These are phyloP conservation scores for Chymomyza caudatula DNA, from an alignment of 2,888 invertebrate species.

Conservation along the genomic window DNA sequence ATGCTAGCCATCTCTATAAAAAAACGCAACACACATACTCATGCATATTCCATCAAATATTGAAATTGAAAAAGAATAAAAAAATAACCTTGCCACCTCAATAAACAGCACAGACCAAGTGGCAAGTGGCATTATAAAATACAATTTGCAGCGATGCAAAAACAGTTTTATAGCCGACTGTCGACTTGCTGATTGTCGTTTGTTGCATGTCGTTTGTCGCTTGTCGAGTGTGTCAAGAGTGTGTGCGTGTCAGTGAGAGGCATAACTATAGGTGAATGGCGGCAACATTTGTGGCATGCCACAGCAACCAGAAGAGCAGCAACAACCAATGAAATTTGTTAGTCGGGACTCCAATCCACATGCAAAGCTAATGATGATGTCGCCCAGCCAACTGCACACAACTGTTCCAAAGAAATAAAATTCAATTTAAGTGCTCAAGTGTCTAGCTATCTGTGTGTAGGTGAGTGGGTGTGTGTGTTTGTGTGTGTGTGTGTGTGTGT, in stretches of 20 bases:
- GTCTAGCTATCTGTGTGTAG: too few species aligned
- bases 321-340: conserved; percentile 5
- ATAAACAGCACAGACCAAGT: not conserved
- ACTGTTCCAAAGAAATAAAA: conserved; percentile 15
- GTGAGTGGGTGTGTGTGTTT: not conserved
- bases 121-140: not conserved
- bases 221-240: not conserved
- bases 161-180: conserved; percentile 5
- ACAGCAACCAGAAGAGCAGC: not conserved
- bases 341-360: not conserved
- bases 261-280: not conserved
- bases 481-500: not conserved
- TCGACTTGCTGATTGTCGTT: too few species aligned
- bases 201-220: too few species aligned
- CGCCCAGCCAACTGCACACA: not conserved
- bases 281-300: not conserved
- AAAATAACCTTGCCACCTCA: too few species aligned
- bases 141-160: too few species aligned
- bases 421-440: conserved; percentile 34
- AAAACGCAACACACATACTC: too few species aligned
- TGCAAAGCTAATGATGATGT: not conserved
- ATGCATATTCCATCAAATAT: too few species aligned
- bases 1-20: too few species aligned
- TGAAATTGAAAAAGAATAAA: too few species aligned
- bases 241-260: not conserved